These are phyloP conservation scores for Pseudomugil tenellus DNA, from an alignment of 2,797 vertebrate species.

Conservation along the genomic window DNA sequence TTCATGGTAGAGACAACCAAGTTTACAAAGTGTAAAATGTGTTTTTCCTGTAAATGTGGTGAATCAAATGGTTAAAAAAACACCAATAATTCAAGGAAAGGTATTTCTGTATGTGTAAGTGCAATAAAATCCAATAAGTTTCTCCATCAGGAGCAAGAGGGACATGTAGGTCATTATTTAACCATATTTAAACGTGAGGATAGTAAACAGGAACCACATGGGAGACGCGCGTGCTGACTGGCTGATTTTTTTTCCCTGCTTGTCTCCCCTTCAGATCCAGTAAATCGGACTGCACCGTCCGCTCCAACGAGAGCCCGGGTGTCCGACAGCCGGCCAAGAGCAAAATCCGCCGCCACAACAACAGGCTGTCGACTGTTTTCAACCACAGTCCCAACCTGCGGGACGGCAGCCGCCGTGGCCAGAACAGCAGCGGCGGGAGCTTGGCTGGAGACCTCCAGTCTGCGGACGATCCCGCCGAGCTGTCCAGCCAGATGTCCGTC, in stretches of 20 bases:
- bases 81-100: background rate
- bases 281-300: constrained; percentile 76
- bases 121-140: background rate
- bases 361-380: constrained; percentile 81
- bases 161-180: no score
- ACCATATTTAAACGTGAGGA: background rate
- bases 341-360: constrained; percentile 86
- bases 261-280: constrained; percentile 73
- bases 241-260: background rate
- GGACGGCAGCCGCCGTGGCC: constrained; percentile 33
- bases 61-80: background rate
- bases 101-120: background rate
- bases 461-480: constrained; percentile 76
- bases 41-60: background rate
- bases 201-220: background rate
- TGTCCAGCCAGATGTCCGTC: constrained; percentile 81
- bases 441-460: constrained; percentile 43
- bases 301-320: constrained; percentile 74
- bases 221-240: background rate
- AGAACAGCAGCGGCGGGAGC: constrained; percentile 12
- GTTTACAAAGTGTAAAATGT: no score
- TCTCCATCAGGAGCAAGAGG: no score
- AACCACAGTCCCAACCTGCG: constrained; percentile 74
- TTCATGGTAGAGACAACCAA: no score
- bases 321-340: constrained; percentile 85